Base-by-base conservation (phyloP, 2,797 vertebrate species). In the Lerista edwardsae region DNA sequence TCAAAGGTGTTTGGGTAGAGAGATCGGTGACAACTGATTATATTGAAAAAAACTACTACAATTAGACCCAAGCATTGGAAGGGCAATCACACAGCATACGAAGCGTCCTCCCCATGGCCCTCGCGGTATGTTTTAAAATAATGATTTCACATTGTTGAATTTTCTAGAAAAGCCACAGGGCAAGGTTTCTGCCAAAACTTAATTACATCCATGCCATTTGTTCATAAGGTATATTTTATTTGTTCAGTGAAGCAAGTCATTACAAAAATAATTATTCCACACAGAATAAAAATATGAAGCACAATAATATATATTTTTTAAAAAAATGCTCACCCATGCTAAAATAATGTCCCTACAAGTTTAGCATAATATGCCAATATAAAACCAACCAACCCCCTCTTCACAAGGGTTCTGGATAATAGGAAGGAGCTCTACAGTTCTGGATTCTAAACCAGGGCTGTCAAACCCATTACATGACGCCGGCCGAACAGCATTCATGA, bases 61-160 rank as follows among this genome's bases (percentile, higher is more conserved):
- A 83, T 86, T 82, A 82, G 87, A 10, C 25, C 1, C 73, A 87
- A 83, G 67, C 78, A 78, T 8, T 76, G 15, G 0, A 4, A 25
- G 67, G 84, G 55, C 87, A 84, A 88, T 88, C 86, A 82, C 62
- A 75, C 68, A 86, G 85, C 90, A 90, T 72, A 77, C 83, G 80
- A 93, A 86, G 90, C 64, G 90, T 25, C 59, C 47, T 76, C 74
- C n/a, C 65, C n/a, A 31, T 65, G 25, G 55, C 65, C 75, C 88
- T 93, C 88, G 87, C 92, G 93, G 87, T 67, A 89, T 80, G 14
- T 86, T 79, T 91, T 79, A 2, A 88, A 68, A 68, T 67, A 90
- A 91, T 91, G 0, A 95, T 94, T 92, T 89, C 51, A 90, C 89
- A 88, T 93, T 87, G 93, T 80, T 93, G 92, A 90, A 93, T 93